Evolutionary conservation across 2,888 invertebrate species (phyloP).

Genomic region (Eledone cirrhosa): DNA sequence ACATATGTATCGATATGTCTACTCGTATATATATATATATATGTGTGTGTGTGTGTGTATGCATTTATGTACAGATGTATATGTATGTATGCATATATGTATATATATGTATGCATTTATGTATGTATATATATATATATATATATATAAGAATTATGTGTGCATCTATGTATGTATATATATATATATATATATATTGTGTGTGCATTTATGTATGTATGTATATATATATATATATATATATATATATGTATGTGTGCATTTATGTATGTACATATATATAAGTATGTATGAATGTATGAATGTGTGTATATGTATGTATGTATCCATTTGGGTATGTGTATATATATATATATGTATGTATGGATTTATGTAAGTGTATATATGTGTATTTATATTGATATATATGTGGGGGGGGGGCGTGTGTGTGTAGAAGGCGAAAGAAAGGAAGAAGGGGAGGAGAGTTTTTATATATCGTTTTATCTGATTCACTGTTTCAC

Average conservation of each 20-base stretch:
- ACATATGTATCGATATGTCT: too few relatives aligned
- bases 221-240: neutral
- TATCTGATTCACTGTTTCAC: too few relatives aligned
- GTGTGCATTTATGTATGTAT: neutral
- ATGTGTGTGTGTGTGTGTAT: neutral
- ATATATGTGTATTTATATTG: conserved; percentile 1
- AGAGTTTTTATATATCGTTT: too few relatives aligned
- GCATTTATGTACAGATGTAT: neutral
- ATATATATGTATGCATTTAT: neutral
- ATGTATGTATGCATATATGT: neutral
- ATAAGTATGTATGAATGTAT: neutral
- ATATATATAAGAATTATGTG: neutral
- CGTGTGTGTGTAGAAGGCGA: neutral
- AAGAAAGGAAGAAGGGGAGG: too few relatives aligned
- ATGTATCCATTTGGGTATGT: neutral
- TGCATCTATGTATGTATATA: neutral
- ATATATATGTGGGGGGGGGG: neutral
- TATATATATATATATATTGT: neutral
- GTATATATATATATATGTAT: neutral
- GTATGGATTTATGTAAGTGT: neutral
- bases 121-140: neutral
- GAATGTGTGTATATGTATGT: neutral
- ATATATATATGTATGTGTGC: neutral
- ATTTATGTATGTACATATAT: neutral
- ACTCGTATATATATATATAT: too few relatives aligned